Percentiles rank a stretch among this genome's conserved stretches.
Evolutionary conservation across 2,888 invertebrate species (phyloP).

Genomic region (Coleophora flavipennella): DNA sequence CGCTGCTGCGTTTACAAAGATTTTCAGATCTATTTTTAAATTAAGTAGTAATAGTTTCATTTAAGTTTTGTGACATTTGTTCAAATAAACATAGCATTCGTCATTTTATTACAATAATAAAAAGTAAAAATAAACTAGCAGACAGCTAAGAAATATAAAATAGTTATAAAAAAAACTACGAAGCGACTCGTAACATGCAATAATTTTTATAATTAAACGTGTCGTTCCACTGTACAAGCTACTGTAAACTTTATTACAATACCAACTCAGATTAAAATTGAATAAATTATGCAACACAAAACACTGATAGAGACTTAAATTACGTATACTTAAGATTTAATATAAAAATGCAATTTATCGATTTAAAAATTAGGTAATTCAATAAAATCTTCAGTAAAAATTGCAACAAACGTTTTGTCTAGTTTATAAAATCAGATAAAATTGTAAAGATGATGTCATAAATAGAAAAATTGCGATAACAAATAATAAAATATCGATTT

Average conservation of each 20-base stretch:
- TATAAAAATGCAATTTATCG: slow-evolving; percentile 28
- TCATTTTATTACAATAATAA: background rate
- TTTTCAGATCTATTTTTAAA: too few relatives aligned
- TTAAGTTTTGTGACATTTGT: slow-evolving; percentile 22
- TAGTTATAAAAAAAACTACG: too few relatives aligned
- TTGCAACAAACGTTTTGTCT: slow-evolving; percentile 7
- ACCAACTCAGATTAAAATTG: slow-evolving; percentile 50
- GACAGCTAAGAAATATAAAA: too few relatives aligned
- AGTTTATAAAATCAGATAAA: background rate
- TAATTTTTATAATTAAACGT: slow-evolving; percentile 1
- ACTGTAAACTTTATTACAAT: slow-evolving; percentile 41
- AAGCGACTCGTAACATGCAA: background rate
- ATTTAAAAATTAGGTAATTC: slow-evolving; percentile 20
- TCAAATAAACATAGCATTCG: background rate
- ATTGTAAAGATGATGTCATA: slow-evolving; percentile 7
- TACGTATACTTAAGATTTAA: slow-evolving; percentile 27
- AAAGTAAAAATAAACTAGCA: background rate
- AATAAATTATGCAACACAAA: slow-evolving; percentile 66
- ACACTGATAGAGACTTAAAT: slow-evolving; percentile 33
- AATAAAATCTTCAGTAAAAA: slow-evolving; percentile 4
- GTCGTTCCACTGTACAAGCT: slow-evolving; percentile 43
- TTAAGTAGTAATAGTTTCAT: too few relatives aligned
- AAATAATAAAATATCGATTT: slow-evolving; percentile 30
- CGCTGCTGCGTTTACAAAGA: too few relatives aligned
- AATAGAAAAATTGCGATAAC: slow-evolving; percentile 4